These are phyloP conservation scores for Pocillopora verrucosa DNA, from an alignment of 64 coral and sea anemone species.

Conservation along the genomic window DNA sequence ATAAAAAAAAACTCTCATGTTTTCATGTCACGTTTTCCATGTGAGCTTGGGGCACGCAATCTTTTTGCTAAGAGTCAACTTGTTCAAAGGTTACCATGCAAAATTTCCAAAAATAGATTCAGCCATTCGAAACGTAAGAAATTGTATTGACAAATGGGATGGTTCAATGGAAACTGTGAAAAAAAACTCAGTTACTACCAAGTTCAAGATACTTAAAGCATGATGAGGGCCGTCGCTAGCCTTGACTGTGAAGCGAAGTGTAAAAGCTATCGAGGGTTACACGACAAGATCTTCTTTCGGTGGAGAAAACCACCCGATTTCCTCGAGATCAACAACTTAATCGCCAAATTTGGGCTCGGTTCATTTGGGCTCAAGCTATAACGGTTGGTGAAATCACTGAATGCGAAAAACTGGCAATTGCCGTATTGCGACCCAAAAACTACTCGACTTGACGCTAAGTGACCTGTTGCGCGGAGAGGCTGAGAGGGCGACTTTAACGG, in stretches of 20 bases:
- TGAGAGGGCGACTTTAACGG: no score
- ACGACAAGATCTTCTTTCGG: not conserved
- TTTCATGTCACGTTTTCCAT: not conserved
- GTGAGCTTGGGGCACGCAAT: not conserved
- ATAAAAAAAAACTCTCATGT: not conserved
- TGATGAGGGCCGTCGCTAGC: no score
- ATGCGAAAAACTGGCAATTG: not conserved
- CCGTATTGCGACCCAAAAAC: no score
- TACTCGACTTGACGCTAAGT: no score
- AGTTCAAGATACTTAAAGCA: no score
- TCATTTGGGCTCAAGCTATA: not conserved
- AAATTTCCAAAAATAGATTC: not conserved
- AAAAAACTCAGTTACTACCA: no score
- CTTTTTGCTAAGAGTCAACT: no score
- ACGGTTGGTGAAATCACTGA: not conserved
- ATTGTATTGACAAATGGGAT: not conserved
- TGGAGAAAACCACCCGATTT: not conserved
- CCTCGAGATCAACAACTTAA: not conserved
- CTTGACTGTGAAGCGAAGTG: not conserved
- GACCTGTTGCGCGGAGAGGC: no score
- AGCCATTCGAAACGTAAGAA: not conserved
- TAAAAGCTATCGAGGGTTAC: not conserved
- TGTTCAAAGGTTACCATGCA: not conserved
- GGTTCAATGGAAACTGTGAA: no score
- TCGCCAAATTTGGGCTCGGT: not conserved